Base-by-base conservation (phyloP, 1,140 invertebrate species). In the Trachymyrmex septentrionalis region DNA sequence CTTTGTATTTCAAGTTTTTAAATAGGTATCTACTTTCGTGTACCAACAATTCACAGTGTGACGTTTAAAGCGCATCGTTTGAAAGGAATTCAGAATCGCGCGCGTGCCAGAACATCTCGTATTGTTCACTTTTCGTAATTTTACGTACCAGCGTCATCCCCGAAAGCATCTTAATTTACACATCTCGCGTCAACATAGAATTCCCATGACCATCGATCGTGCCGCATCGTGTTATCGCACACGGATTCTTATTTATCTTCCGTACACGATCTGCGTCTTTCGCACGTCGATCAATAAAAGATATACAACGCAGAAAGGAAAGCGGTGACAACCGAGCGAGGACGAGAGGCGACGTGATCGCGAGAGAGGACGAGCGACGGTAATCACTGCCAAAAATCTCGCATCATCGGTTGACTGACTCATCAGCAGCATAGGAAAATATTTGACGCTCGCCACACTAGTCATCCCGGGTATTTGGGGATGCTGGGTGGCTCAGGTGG, bases 401-500 rank as follows among this genome's bases (percentile, higher is more conserved):
- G 87, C 75, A 86, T 82, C 69, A 89, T 89, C 85, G 77, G 64
- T 77, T 55, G 30, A 71, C 76, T 90, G 89, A 90, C 63, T 92
- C 91, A 89, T 86, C 90, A 77, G 73, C 78, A 71, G 78, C 90
- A 63, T 87, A 80, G 88, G 85, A 81, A 82, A 81, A 87, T 77
- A 80, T 87, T 87, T 66, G 67, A 87, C 64, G 86, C 77, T 66
- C 73, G 80, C 16, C 81, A 34, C 71, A 72, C 80, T 84, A 93
- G 90, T 94, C 91, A 93, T 91, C 88, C 77, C 92, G 90, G 92
- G 91, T 94, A 94, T 95, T 95, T 93, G 93, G 93, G 93, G 94
- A 94, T 94, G 92, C 87, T 94, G 92, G 92, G 87, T 92, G 90
- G 91, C 93, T 95, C 94, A 95, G 94, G 94, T 95, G 94, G 94